A percentile compares a stretch with the other conserved stretches of the same genome.
Evolutionary conservation across 2,797 vertebrate genomes (phyloP).

Genomic region (Acridotheres tristis): DNA sequence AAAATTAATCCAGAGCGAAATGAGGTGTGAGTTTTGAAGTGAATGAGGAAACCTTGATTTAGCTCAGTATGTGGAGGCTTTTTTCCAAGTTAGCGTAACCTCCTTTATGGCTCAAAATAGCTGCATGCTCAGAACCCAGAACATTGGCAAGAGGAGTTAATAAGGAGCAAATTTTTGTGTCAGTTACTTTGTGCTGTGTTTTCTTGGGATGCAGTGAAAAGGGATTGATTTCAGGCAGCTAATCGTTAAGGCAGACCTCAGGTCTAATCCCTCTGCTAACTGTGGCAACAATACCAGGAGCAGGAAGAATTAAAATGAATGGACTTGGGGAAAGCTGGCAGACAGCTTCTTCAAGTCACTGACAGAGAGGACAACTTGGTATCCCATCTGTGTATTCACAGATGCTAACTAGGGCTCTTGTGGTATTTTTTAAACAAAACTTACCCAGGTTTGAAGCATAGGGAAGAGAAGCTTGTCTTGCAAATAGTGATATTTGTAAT

Average conservation of each 20-base stretch:
- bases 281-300: not conserved
- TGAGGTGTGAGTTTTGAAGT: constrained; percentile 47
- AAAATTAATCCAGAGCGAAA: constrained; percentile 31
- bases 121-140: not conserved
- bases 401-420: not conserved
- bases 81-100: not conserved
- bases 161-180: not conserved
- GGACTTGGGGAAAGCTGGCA: not conserved
- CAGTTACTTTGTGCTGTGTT: not conserved
- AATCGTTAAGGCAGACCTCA: not conserved
- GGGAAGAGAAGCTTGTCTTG: constrained; percentile 13
- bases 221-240: not conserved
- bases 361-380: not conserved
- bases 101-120: constrained; percentile 5
- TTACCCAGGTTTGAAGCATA: not conserved
- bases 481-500: constrained; percentile 40
- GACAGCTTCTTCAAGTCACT: not conserved
- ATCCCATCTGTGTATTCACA: not conserved
- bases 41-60: constrained; percentile 23
- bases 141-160: not conserved
- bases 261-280: not conserved
- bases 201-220: not conserved
- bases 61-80: not conserved
- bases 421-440: not conserved
- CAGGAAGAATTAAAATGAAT: not conserved